Percentiles rank a stretch among this genome's conserved stretches.
Conservation (phyloP, 2,797 vertebrate species). For the Bovichtus diacanthus region DNA sequence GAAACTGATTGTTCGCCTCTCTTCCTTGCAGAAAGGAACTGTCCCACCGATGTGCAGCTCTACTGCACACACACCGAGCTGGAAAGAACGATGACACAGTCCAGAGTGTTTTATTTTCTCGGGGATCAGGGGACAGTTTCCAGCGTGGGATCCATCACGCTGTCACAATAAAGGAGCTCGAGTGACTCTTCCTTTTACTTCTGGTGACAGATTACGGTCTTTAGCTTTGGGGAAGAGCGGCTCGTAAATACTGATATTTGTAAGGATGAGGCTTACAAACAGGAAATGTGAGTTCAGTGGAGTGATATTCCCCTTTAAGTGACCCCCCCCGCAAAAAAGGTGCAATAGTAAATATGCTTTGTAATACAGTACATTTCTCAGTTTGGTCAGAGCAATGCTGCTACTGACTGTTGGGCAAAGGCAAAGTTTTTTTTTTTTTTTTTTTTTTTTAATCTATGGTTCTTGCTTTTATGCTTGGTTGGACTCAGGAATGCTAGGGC, state of each 20-base stretch:
- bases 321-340: slow-evolving; percentile 45
- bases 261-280: slow-evolving; percentile 48
- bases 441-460: slow-evolving; percentile 44
- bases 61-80: slow-evolving; percentile 44
- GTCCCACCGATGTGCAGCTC: slow-evolving; percentile 67
- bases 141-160: slow-evolving; percentile 70
- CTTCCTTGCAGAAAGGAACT: slow-evolving; percentile 42
- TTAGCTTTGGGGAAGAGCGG: slow-evolving; percentile 55
- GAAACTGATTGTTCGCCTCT: slow-evolving; percentile 22
- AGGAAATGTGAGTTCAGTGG: slow-evolving; percentile 51
- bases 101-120: slow-evolving; percentile 78
- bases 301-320: slow-evolving; percentile 65
- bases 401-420: slow-evolving; percentile 50
- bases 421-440: slow-evolving; percentile 40
- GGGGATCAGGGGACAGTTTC: slow-evolving; percentile 75
- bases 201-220: slow-evolving; percentile 58
- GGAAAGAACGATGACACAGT: slow-evolving; percentile 72
- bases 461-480: slow-evolving; percentile 48
- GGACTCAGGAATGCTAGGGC: slow-evolving; percentile 62
- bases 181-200: too few species aligned
- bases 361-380: slow-evolving; percentile 63
- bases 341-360: slow-evolving; percentile 63
- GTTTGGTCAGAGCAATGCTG: slow-evolving; percentile 24
- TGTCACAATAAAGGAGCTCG: slow-evolving; percentile 72
- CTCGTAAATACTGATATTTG: slow-evolving; percentile 59